phyloP scores from a whole-genome alignment of 37 sponge, comb jelly and placozoan genomes.

The Lycopodina hypogea region DNA sequence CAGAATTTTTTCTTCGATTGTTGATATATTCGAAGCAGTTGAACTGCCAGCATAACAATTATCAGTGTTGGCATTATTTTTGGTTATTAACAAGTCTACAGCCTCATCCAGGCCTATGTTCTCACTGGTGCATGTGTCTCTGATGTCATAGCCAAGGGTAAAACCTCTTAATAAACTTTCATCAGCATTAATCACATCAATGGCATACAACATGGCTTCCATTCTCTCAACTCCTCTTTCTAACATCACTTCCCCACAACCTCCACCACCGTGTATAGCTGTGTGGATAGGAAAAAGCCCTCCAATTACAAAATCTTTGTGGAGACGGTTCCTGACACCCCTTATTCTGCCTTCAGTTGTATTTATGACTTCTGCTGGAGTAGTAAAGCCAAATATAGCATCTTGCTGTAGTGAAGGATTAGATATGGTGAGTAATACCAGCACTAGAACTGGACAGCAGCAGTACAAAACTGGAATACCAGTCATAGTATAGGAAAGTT shows the following conservation, averaged over 20 bases:
- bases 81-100: constrained; percentile 61
- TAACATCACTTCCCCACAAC: constrained; percentile 32
- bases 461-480: too few relatives aligned
- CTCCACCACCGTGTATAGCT: background rate
- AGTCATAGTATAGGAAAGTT: too few relatives aligned
- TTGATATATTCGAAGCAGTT: background rate
- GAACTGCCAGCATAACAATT: constrained; percentile 4
- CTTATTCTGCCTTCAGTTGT: constrained; percentile 41
- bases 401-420: too few relatives aligned
- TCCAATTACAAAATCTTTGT: constrained; percentile 72
- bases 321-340: constrained; percentile 30
- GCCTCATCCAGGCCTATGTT: constrained; percentile 74
- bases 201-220: constrained; percentile 87
- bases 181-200: constrained; percentile 71
- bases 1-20: background rate
- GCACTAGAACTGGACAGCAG: too few relatives aligned
- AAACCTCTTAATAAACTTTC: constrained; percentile 51
- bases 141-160: constrained; percentile 80
- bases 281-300: constrained; percentile 85
- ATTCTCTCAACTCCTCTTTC: constrained; percentile 80
- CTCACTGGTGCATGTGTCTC: constrained; percentile 84
- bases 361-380: background rate
- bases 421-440: too few relatives aligned
- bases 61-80: constrained; percentile 32
- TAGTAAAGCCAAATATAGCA: background rate